phyloP scores from a whole-genome alignment of 1,140 invertebrate species.

The Ostrea denselamellosa region DNA sequence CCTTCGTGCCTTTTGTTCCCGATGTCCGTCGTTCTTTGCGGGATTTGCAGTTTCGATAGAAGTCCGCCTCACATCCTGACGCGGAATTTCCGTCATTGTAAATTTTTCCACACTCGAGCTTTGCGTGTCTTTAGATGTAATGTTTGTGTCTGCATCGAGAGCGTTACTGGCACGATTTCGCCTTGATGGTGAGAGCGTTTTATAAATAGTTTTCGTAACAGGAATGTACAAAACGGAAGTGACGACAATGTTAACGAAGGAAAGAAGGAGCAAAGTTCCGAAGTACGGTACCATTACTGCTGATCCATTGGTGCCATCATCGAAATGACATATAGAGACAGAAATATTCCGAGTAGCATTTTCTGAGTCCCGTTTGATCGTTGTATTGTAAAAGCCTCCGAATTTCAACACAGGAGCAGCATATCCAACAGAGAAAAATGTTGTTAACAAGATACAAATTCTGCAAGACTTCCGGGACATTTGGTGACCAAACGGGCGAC shows the following conservation, averaged over 20 bases:
- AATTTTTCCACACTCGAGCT: not conserved
- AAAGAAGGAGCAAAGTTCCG: not conserved
- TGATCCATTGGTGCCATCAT: not conserved
- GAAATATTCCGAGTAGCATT: conserved; percentile 21
- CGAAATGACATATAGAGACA: not conserved
- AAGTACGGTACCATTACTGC: conserved; percentile 9
- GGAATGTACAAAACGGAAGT: not conserved
- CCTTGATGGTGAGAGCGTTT: not conserved
- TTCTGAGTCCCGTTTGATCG: not conserved
- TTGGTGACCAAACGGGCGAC: conserved; percentile 3
- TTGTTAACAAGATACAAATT: not conserved
- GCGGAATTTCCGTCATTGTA: not conserved
- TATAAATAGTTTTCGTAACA: not conserved
- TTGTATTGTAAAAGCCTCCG: not conserved
- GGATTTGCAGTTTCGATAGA: not conserved
- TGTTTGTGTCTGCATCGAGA: not conserved
- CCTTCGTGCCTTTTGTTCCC: conserved; percentile 6
- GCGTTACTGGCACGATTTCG: not conserved
- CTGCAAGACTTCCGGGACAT: not conserved
- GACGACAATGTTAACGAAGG: not conserved
- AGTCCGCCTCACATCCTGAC: not conserved
- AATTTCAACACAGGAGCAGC: conserved; percentile 5
- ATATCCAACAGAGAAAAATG: not conserved
- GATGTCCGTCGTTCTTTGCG: not conserved
- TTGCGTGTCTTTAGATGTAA: not conserved